Percentiles rank a stretch among this genome's conserved stretches.
phyloP scores from a whole-genome alignment of 2,113 vertebrate species.

The Oreotrochilus melanogaster region DNA sequence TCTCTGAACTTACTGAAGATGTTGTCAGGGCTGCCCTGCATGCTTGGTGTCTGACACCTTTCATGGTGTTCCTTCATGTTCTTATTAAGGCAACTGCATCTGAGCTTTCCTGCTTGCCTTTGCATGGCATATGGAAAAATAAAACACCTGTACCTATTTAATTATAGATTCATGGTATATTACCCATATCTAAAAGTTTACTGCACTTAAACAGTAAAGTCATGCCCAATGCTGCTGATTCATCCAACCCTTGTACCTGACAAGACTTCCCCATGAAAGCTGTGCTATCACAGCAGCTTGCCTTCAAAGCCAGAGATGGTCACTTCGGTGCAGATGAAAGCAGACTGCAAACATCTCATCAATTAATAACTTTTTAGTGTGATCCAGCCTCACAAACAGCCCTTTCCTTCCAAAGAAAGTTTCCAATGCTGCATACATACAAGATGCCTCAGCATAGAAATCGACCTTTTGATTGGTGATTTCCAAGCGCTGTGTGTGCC shows the following conservation, averaged over 20 bases:
- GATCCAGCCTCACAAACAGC: not conserved
- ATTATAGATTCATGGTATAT: not conserved
- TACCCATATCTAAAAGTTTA: not conserved
- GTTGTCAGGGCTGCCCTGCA: not conserved
- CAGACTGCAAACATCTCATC: not conserved
- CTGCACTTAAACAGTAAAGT: not conserved
- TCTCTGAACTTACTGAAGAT: not conserved
- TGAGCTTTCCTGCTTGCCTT: not conserved
- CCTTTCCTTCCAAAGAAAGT: not conserved
- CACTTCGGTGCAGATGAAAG: not conserved
- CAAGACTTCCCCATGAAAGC: not conserved
- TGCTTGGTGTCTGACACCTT: not conserved
- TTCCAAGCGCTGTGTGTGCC: not conserved
- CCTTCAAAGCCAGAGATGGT: not conserved
- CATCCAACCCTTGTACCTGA: not conserved
- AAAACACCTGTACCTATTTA: not conserved
- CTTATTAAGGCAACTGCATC: not conserved
- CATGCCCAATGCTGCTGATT: not conserved
- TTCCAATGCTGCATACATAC: not conserved
- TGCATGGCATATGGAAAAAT: not conserved
- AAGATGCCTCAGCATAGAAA: not conserved
- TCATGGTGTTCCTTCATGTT: not conserved
- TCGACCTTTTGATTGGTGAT: rapidly evolving
- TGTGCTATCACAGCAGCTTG: not conserved
- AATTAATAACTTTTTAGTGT: not conserved